Evolutionary conservation across 2,797 vertebrate species (phyloP).

Genomic region (Alcedo quadribrachys): DNA sequence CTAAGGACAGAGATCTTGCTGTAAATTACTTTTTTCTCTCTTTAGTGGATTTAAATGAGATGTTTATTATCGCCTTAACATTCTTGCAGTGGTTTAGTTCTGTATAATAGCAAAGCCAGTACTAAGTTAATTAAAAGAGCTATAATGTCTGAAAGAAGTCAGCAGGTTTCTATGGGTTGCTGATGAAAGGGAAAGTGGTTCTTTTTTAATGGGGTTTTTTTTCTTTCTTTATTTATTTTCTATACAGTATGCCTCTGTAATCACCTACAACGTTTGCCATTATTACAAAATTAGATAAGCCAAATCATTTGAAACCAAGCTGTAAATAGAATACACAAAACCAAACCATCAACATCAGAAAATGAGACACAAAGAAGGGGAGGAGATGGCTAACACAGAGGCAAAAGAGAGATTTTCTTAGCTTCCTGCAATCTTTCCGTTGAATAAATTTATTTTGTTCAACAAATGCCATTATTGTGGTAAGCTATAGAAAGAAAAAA

Average conservation of each 20-base stretch:
- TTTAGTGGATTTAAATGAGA: constrained; percentile 64
- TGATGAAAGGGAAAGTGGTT: constrained; percentile 65
- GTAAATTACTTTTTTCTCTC: constrained; percentile 56
- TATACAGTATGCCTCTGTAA: constrained; percentile 44
- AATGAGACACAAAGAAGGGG: not conserved
- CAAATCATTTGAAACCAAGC: not conserved
- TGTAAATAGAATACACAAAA: constrained; percentile 14
- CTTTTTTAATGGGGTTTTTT: constrained; percentile 34
- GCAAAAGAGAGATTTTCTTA: not conserved
- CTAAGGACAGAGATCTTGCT: constrained; percentile 37
- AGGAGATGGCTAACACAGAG: not conserved
- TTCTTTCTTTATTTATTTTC: constrained; percentile 15
- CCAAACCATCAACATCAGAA: not conserved
- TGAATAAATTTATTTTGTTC: not conserved
- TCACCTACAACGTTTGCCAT: not conserved
- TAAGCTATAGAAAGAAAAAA: not conserved
- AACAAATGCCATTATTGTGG: not conserved
- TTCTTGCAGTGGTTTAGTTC: constrained; percentile 63
- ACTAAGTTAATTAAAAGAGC: constrained; percentile 77
- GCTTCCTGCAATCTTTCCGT: not conserved
- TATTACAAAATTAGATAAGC: constrained; percentile 49
- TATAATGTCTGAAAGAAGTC: constrained; percentile 68
- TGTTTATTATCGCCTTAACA: constrained; percentile 64
- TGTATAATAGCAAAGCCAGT: constrained; percentile 66
- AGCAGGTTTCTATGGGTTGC: constrained; percentile 69